These are phyloP conservation scores for Melitaea athalia DNA, from an alignment of 2,888 invertebrate genomes.

Conservation along the genomic window DNA sequence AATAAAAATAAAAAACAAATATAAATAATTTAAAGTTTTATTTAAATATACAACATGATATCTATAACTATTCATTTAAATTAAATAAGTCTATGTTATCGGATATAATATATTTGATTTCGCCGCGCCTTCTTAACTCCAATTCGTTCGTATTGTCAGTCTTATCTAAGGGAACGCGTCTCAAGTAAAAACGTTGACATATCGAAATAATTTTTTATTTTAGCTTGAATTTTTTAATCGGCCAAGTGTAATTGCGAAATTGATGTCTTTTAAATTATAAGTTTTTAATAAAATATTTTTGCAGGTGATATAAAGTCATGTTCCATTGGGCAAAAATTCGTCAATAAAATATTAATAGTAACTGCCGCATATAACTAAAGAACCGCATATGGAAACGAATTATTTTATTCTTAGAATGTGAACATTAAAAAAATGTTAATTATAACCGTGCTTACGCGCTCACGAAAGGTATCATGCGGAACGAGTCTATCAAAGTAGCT, in stretches of 20 bases:
- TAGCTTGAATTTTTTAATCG: not conserved
- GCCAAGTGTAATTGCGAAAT: not conserved
- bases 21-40: constrained; percentile 64
- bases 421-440: no score
- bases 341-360: no score
- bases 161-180: constrained; percentile 57
- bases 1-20: constrained; percentile 33
- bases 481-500: no score
- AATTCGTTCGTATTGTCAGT: constrained; percentile 37
- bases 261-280: not conserved
- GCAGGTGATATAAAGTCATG: not conserved
- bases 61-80: constrained; percentile 64
- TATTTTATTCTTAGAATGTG: no score
- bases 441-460: no score
- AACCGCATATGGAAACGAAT: no score
- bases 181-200: constrained; percentile 27
- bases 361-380: no score
- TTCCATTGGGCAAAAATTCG: no score
- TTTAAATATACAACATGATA: constrained; percentile 81
- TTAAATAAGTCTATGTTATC: constrained; percentile 75
- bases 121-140: constrained; percentile 24
- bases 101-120: constrained; percentile 52
- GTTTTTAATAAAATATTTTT: constrained; percentile 1
- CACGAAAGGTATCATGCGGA: no score
- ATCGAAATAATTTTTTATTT: not conserved